Evolutionary conservation across 2,888 invertebrate species (phyloP).

Genomic region (Malthinus seriepunctatus): DNA sequence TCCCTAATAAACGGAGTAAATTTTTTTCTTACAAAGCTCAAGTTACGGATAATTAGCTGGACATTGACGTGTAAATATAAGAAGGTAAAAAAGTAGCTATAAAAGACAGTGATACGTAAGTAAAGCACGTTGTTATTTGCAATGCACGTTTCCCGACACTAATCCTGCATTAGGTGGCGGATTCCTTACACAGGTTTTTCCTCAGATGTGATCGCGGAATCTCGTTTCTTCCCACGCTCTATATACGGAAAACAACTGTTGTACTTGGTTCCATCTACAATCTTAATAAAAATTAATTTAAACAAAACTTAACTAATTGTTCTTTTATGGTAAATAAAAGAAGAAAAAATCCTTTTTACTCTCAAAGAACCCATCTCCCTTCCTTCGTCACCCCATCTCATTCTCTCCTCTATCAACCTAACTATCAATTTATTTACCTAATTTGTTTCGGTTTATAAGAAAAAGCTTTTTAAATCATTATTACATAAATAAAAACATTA

Average conservation of each 20-base stretch:
- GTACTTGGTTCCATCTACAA: conserved; percentile 13
- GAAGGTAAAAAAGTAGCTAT: conserved; percentile 11
- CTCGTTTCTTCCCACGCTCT: conserved; percentile 49
- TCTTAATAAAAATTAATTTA: conserved; percentile 3
- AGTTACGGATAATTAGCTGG: conserved; percentile 20
- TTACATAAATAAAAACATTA: neutral
- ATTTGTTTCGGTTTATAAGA: conserved; percentile 5
- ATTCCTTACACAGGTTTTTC: conserved; percentile 45
- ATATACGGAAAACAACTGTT: conserved; percentile 38
- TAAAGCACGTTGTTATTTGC: conserved; percentile 36
- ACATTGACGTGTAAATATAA: conserved; percentile 14
- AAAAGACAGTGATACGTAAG: conserved; percentile 28
- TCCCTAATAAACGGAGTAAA: conserved; percentile 14
- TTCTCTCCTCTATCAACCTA: too few species aligned
- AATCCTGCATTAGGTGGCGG: conserved; percentile 46
- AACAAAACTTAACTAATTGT: too few species aligned
- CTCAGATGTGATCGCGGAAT: conserved; percentile 47
- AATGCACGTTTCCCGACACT: conserved; percentile 38
- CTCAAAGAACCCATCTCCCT: too few species aligned
- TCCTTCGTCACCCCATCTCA: too few species aligned
- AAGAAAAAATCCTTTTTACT: too few species aligned
- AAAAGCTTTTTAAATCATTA: neutral
- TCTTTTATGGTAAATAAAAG: too few species aligned
- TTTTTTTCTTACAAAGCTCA: conserved; percentile 6
- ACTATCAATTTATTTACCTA: neutral